Conservation (phyloP, 2,888 invertebrate genomes). For the Athalia cordata region DNA sequence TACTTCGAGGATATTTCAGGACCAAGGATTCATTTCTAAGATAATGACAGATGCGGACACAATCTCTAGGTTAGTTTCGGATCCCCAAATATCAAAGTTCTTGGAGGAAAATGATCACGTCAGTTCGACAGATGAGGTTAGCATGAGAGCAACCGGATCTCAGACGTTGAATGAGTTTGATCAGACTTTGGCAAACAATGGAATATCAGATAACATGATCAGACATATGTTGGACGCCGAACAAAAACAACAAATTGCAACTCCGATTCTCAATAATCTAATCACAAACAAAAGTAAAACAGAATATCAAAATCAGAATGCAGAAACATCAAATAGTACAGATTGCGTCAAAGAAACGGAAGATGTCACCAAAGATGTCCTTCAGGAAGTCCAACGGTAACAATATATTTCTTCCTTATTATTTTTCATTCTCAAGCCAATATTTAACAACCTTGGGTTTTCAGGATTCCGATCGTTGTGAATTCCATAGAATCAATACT, state of each 20-base stretch:
- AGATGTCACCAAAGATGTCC: constrained; percentile 78
- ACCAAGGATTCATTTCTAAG: constrained; percentile 61
- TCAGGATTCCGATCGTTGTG: constrained; percentile 77
- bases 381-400: constrained; percentile 82
- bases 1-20: constrained; percentile 61
- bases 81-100: constrained; percentile 64
- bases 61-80: constrained; percentile 59
- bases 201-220: constrained; percentile 57
- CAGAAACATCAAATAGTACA: constrained; percentile 46
- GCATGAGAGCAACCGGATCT: constrained; percentile 17
- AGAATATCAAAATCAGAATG: constrained; percentile 57
- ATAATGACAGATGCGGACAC: constrained; percentile 61
- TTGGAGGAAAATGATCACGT: constrained; percentile 55
- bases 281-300: constrained; percentile 65
- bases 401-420: neutral
- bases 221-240: constrained; percentile 58
- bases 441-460: constrained; percentile 50
- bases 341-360: constrained; percentile 59
- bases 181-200: constrained; percentile 50
- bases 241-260: constrained; percentile 57
- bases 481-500: constrained; percentile 89
- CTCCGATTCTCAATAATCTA: constrained; percentile 67
- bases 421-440: neutral
- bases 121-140: constrained; percentile 45
- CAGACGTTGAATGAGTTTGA: constrained; percentile 39